phyloP scores from a whole-genome alignment of 2,113 vertebrate species.

The Oreotrochilus melanogaster region DNA sequence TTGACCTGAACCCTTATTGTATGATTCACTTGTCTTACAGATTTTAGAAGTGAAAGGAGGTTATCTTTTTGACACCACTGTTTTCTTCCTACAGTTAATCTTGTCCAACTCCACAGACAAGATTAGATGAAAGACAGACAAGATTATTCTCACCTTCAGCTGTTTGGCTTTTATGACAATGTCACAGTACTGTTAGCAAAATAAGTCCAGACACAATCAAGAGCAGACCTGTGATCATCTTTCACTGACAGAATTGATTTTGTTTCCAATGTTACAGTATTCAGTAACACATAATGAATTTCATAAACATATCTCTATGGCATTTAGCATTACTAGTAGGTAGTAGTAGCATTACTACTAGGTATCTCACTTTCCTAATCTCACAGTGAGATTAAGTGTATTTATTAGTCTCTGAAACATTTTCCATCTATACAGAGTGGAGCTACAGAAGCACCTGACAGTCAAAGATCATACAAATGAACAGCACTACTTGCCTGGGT shows the following conservation, averaged over 20 bases:
- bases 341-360: no score
- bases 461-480: background rate
- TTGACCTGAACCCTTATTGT: background rate
- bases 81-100: background rate
- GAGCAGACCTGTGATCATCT: background rate
- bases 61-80: background rate
- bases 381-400: background rate
- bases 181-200: background rate
- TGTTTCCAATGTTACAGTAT: background rate
- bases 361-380: background rate
- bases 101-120: background rate
- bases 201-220: background rate
- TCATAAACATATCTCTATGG: background rate
- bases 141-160: background rate
- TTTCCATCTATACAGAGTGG: background rate
- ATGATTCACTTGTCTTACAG: background rate
- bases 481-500: accelerated
- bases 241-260: background rate
- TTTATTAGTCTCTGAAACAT: background rate
- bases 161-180: background rate
- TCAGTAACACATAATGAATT: background rate
- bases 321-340: background rate
- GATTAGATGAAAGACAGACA: background rate
- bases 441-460: background rate
- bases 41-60: background rate